Conservation (phyloP, 2,888 invertebrate genomes). For the Sinentomon sp. region DNA sequence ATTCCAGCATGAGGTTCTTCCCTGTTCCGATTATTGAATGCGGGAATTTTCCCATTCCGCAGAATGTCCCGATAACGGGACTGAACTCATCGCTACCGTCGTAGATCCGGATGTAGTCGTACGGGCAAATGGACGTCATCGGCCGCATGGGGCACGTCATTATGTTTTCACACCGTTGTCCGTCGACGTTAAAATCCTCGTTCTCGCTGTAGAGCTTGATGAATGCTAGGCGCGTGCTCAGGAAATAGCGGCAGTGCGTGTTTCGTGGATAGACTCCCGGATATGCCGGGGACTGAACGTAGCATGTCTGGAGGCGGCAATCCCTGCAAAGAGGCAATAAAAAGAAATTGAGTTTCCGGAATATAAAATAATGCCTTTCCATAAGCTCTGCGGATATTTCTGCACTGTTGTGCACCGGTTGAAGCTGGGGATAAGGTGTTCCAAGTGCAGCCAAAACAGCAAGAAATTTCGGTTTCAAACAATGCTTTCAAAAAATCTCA, state of each 20-base stretch:
- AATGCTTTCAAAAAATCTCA: no score
- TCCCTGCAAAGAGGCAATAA: constrained; percentile 69
- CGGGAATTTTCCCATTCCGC: constrained; percentile 76
- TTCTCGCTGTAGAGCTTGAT: constrained; percentile 75
- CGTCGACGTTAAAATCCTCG: constrained; percentile 78
- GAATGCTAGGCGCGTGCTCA: constrained; percentile 63
- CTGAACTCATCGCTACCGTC: constrained; percentile 68
- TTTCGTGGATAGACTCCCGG: constrained; percentile 76
- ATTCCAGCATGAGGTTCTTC: constrained; percentile 64
- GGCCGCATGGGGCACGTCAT: constrained; percentile 66
- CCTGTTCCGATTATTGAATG: constrained; percentile 81
- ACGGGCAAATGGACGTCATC: constrained; percentile 46
- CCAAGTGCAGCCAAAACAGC: constrained; percentile 18
- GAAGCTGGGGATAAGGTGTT: no score
- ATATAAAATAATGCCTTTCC: no score
- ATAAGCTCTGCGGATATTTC: no score
- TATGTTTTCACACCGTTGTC: constrained; percentile 74
- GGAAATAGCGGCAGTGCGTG: constrained; percentile 64
- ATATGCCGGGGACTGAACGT: constrained; percentile 76
- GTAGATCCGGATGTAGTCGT: constrained; percentile 65
- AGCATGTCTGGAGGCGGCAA: constrained; percentile 49
- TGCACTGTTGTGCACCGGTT: no score
- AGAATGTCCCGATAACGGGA: constrained; percentile 66
- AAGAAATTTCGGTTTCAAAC: no score
- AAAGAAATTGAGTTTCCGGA: no score